Evolutionary conservation across 2,888 invertebrate species (phyloP).

Genomic region (Petrolisthes cinctipes): DNA sequence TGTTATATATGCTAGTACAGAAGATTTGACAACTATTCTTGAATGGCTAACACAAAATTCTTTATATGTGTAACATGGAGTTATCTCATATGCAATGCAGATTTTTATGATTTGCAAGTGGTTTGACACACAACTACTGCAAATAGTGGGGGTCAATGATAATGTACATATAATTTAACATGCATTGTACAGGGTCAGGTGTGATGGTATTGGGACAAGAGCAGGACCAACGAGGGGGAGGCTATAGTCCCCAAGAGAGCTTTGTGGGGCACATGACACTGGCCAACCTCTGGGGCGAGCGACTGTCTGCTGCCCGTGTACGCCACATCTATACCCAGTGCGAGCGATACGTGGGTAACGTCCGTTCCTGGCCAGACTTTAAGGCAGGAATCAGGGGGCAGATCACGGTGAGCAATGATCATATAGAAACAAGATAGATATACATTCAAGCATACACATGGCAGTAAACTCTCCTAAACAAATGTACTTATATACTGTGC

Average conservation of each 20-base stretch:
- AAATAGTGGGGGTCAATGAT: too few relatives aligned
- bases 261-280: conserved; percentile 77
- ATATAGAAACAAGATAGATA: too few relatives aligned
- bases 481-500: not conserved
- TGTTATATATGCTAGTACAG: too few relatives aligned
- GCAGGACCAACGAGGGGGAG: conserved; percentile 76
- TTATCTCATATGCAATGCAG: too few relatives aligned
- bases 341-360: conserved; percentile 73
- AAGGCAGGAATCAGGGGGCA: conserved; percentile 74
- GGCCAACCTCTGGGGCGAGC: conserved; percentile 76
- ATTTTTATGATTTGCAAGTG: too few relatives aligned
- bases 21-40: too few relatives aligned
- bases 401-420: conserved; percentile 70
- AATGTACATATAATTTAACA: too few relatives aligned
- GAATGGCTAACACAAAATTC: too few relatives aligned
- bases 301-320: conserved; percentile 72
- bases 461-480: not conserved
- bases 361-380: conserved; percentile 77
- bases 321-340: conserved; percentile 68
- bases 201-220: conserved; percentile 79
- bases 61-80: too few relatives aligned
- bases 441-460: too few relatives aligned
- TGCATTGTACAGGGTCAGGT: conserved; percentile 71
- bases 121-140: too few relatives aligned
- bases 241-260: conserved; percentile 78